Evolutionary conservation across 53 echinoderm and acorn worm species (phyloP), one percentile per base, ranked within the genome.

Genomic region (Luidia sarsii): DNA sequence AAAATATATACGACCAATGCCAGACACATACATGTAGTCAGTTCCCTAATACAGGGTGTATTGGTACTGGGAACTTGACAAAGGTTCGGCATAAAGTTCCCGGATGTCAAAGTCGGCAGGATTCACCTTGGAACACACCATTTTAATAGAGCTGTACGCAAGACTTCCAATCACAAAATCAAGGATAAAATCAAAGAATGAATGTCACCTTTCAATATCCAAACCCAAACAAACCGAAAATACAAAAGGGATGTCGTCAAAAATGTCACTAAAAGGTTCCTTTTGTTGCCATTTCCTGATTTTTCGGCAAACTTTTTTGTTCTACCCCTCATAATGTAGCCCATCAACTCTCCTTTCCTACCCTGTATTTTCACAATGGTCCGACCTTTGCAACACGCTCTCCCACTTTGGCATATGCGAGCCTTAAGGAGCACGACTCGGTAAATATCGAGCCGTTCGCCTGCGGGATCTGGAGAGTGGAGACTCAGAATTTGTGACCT

Each of bases 311-410:
- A 57, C 29, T 57, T 57, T 57, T 63, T 33, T n/a, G 33, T 33
- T 63, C 23, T 33, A 63, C 63, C 63, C 63, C 63, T 63, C 63
- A 63, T 7, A 63, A 63, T 33, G 36, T 63, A 63, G 34, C 36
- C 36, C 33, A 63, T 63, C 35, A 63, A 63, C 63, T 23, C 63
- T 36, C 34, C 63, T 63, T 63, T 36, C 16, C n/a, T 16, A n/a
- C 36, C 33, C 16, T 33, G 63, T 33, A 63, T 63, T 63, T 63
- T 63, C 63, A 33, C 63, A 63, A 63, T 63, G 63, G 63, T 63
- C 33, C 15, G 63, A 63, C 63, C 63, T 63, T 63, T 3, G 34
- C 63, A 63, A 63, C 63, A 33, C 34, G 16, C 35, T 33, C 34
- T 14, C 33, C 63, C 15, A 23, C 63, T n/a, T 63, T 36, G 5